Percentiles rank a stretch among this genome's conserved stretches.
Conservation (phyloP, 2,113 vertebrate species). For the Xerus inauris region DNA sequence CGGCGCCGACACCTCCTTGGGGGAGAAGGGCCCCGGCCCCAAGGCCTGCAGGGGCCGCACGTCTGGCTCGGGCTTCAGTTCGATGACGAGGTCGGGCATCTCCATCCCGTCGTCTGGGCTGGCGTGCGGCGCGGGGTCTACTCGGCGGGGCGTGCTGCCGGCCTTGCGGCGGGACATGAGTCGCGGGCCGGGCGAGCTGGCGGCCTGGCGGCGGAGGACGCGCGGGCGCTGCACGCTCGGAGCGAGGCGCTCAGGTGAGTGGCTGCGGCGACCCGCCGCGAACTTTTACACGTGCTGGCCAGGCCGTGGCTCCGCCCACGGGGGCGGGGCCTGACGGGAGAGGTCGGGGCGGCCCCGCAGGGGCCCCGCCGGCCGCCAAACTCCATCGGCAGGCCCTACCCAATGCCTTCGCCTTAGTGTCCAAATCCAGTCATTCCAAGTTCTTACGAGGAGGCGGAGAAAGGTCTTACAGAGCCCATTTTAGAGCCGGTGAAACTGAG, state of each 20-base stretch:
- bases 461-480: neutral
- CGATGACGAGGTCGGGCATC: constrained; percentile 67
- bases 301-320: constrained; percentile 54
- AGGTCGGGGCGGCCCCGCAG: neutral
- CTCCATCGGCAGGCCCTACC: neutral
- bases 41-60: constrained; percentile 35
- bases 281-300: constrained; percentile 80
- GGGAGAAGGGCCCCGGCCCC: neutral
- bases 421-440: neutral
- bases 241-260: constrained; percentile 74
- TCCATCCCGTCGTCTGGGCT: constrained; percentile 66
- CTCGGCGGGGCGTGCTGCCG: constrained; percentile 78
- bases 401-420: neutral
- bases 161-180: constrained; percentile 83
- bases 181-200: neutral
- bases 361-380: neutral
- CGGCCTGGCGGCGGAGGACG: constrained; percentile 6
- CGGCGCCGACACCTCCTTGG: neutral
- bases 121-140: constrained; percentile 49
- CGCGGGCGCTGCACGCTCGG: neutral
- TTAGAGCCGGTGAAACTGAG: neutral
- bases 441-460: rapidly evolving
- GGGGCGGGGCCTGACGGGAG: constrained; percentile 44
- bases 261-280: constrained; percentile 73
- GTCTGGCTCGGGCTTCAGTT: constrained; percentile 67